Evolutionary conservation across 2,113 vertebrate species (phyloP).

Genomic region (Xenus cinereus): DNA sequence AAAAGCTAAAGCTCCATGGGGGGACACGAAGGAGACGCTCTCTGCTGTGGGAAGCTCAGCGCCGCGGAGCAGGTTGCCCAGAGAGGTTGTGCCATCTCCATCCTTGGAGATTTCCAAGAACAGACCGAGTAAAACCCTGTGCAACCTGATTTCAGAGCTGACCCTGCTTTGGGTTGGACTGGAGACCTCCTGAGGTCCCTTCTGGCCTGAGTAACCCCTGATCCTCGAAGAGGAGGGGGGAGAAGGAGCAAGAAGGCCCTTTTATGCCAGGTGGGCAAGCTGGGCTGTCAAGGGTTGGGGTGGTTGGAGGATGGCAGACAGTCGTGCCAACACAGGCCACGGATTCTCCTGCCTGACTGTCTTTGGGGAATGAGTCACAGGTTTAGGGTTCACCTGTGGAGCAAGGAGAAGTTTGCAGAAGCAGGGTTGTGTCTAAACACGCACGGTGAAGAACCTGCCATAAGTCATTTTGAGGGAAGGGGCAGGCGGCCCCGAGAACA

Average conservation of each 20-base stretch:
- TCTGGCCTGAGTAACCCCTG: not conserved
- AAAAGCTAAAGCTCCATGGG: not conserved
- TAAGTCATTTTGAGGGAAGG: not conserved
- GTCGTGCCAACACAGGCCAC: not conserved
- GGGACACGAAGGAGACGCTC: accelerated
- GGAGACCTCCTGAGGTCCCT: not conserved
- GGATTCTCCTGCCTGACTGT: not conserved
- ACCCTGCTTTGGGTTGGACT: not conserved
- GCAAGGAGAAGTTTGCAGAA: not conserved
- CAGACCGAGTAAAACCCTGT: not conserved
- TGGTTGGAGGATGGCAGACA: accelerated
- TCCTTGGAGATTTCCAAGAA: not conserved
- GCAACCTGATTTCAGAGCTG: not conserved
- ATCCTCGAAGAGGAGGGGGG: not conserved
- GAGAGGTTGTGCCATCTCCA: accelerated
- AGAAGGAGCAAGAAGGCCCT: not conserved
- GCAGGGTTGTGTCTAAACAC: not conserved
- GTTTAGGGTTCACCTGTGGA: not conserved
- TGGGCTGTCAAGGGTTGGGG: not conserved
- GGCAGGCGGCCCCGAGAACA: not conserved
- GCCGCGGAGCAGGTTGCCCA: not conserved
- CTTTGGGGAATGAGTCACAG: not conserved
- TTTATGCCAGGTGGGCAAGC: not conserved
- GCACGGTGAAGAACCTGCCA: not conserved
- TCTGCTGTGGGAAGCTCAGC: not conserved